Evolutionary conservation across 1,140 invertebrate genomes (phyloP).

Genomic region (Eciton burchellii): DNA sequence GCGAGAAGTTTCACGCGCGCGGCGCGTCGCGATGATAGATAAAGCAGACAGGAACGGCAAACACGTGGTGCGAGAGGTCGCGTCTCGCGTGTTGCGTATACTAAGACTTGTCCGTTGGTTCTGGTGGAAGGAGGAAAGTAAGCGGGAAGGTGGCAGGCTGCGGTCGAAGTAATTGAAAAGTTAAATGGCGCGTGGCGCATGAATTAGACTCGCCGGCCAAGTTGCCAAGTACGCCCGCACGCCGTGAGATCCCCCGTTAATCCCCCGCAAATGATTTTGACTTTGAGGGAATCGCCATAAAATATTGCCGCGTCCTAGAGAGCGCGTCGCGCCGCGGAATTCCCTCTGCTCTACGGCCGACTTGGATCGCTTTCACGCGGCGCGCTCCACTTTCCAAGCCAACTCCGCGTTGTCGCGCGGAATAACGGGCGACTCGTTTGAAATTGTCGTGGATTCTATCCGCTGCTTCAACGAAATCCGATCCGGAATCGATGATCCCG

Average conservation of each 20-base stretch:
- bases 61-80: too few relatives aligned
- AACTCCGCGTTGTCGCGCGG: not conserved
- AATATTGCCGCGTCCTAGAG: conserved; percentile 28
- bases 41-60: conserved; percentile 20
- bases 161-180: conserved; percentile 47
- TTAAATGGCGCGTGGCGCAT: conserved; percentile 37
- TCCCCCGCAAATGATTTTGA: conserved; percentile 33
- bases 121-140: not conserved
- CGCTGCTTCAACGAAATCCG: not conserved
- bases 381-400: conserved; percentile 19
- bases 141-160: not conserved
- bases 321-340: conserved; percentile 1
- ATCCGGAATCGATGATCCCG: too few relatives aligned
- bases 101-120: conserved; percentile 23
- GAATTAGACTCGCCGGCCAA: conserved; percentile 24
- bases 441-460: not conserved
- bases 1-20: conserved; percentile 29
- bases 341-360: not conserved
- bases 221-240: conserved; percentile 12
- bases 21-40: conserved; percentile 16
- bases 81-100: conserved; percentile 39
- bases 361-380: not conserved
- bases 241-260: conserved; percentile 37
- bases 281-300: conserved; percentile 41
- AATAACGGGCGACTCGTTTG: not conserved